Percentiles rank a stretch among this genome's conserved stretches.
phyloP scores from a whole-genome alignment of 2,797 vertebrate species.

The Mastacembelus armatus region DNA sequence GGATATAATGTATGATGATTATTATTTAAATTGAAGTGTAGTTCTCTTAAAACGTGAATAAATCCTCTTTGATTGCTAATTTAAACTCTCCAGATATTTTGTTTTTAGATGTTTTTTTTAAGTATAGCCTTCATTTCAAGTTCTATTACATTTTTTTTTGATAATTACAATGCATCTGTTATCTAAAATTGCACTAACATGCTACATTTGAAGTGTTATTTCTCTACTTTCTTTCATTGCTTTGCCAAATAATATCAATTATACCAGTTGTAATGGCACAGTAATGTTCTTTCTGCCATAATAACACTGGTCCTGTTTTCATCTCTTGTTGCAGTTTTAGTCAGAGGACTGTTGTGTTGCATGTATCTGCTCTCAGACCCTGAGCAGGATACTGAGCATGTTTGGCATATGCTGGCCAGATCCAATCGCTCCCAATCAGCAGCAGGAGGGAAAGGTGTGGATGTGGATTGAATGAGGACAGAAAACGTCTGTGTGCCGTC shows the following conservation, averaged over 20 bases:
- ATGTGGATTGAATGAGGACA: slow-evolving; percentile 85
- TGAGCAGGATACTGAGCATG: slow-evolving; percentile 66
- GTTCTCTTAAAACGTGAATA: background rate
- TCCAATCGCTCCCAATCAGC: slow-evolving; percentile 78
- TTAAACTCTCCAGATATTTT: background rate
- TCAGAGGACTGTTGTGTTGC: slow-evolving; percentile 49
- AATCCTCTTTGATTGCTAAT: background rate
- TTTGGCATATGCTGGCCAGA: slow-evolving; percentile 81
- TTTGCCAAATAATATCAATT: too few species aligned
- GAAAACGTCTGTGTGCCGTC: slow-evolving; percentile 73
- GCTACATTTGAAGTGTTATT: too few species aligned
- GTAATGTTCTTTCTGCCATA: slow-evolving; percentile 23
- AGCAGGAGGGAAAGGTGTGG: slow-evolving; percentile 75
- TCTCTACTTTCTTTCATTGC: too few species aligned
- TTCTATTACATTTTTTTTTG: too few species aligned
- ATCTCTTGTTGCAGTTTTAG: slow-evolving; percentile 36
- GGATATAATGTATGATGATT: too few species aligned
- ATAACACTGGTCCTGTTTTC: slow-evolving; percentile 11
- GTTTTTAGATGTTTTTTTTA: too few species aligned
- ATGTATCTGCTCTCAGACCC: slow-evolving; percentile 54
- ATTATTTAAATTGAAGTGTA: background rate
- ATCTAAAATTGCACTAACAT: background rate
- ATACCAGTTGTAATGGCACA: slow-evolving; percentile 16
- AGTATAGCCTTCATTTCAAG: too few species aligned
- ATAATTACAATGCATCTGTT: background rate